Conservation (phyloP, 2,113 vertebrate genomes). For the Sciurus niger region DNA sequence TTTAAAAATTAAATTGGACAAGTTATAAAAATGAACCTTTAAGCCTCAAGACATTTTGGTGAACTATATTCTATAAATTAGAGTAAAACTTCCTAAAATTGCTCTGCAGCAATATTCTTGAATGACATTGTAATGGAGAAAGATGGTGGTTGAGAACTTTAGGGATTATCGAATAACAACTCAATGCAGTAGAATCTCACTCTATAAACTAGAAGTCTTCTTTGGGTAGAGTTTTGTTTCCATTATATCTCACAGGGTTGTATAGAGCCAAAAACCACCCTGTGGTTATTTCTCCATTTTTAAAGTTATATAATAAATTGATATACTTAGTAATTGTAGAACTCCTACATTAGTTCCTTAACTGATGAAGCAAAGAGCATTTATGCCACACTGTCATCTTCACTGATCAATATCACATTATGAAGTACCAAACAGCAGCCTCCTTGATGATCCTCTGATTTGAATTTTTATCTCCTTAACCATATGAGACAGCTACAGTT, state of each 20-base stretch:
- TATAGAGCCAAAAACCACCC: background rate
- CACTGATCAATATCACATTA: background rate
- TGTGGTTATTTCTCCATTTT: background rate
- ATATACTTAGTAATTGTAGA: background rate
- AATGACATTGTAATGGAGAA: background rate
- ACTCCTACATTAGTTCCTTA: background rate
- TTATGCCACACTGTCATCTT: background rate
- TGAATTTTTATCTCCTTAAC: background rate
- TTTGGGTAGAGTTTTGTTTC: background rate
- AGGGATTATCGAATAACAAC: background rate
- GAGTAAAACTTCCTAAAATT: background rate
- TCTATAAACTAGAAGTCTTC: background rate
- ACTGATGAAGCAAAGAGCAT: background rate
- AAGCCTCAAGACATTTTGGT: background rate
- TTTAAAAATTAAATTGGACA: background rate
- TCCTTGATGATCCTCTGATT: background rate
- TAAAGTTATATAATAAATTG: slow-evolving; percentile 22
- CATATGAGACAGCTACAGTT: background rate
- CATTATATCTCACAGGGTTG: background rate
- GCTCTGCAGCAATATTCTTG: background rate
- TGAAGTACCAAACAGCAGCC: background rate
- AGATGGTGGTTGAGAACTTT: background rate
- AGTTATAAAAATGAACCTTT: background rate
- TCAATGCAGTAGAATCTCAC: background rate
- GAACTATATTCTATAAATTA: background rate